phyloP scores from a whole-genome alignment of 1,140 invertebrate species.

The Ceratina australensis region DNA sequence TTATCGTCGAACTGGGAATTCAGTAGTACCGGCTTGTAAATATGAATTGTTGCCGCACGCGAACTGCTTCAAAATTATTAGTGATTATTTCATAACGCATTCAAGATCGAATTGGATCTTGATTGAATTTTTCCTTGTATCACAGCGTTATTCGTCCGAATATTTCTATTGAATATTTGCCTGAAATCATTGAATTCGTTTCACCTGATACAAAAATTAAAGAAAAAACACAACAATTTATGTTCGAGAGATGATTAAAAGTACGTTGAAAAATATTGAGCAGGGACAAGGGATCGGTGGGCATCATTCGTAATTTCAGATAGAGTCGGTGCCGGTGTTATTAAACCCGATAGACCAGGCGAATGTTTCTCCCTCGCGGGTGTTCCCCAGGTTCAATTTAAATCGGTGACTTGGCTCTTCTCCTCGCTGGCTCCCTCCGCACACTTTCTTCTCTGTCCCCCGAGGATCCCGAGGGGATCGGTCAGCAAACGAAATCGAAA shows the following conservation, averaged over 20 bases:
- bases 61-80: slow-evolving; percentile 20
- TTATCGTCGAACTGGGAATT: slow-evolving; percentile 55
- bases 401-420: slow-evolving; percentile 77
- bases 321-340: slow-evolving; percentile 65
- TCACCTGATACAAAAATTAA: no score
- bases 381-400: slow-evolving; percentile 76
- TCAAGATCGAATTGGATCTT: background rate
- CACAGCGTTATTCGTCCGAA: background rate
- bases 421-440: slow-evolving; percentile 46
- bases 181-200: no score
- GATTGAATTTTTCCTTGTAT: background rate
- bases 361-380: slow-evolving; percentile 70
- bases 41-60: slow-evolving; percentile 42
- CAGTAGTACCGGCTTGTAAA: slow-evolving; percentile 54
- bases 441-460: slow-evolving; percentile 41
- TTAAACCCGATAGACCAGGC: slow-evolving; percentile 66
- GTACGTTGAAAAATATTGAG: background rate
- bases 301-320: slow-evolving; percentile 63
- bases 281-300: slow-evolving; percentile 35
- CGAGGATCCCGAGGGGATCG: slow-evolving; percentile 37
- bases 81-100: background rate
- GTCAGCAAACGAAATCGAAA: slow-evolving; percentile 42
- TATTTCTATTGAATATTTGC: no score
- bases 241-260: no score
- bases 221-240: no score